Evolutionary conservation across 2,113 vertebrate species (phyloP).

Genomic region (Salminus brasiliensis): DNA sequence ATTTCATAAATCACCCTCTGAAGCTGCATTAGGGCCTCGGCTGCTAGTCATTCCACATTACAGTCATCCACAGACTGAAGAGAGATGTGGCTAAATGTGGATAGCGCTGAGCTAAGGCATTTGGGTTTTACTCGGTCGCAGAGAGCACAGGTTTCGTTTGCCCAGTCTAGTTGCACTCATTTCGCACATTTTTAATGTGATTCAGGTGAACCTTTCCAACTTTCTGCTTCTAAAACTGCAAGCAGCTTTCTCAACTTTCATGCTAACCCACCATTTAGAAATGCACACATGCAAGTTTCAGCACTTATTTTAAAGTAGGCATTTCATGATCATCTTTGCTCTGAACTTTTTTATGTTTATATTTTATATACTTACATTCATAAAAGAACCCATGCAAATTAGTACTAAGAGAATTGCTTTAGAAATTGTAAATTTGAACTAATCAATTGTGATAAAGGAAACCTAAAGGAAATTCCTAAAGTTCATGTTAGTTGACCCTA

Average conservation of each 20-base stretch:
- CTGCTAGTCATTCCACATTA: constrained; percentile 65
- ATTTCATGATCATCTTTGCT: background rate
- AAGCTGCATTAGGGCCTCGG: constrained; percentile 63
- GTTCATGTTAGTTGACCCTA: too few relatives aligned
- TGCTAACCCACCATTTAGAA: background rate
- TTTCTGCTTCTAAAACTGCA: constrained; percentile 2
- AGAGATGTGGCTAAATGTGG: constrained; percentile 26
- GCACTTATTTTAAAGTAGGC: background rate
- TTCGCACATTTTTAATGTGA: constrained; percentile 25
- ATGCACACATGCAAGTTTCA: too few relatives aligned
- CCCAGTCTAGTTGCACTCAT: constrained; percentile 3
- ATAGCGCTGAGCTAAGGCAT: constrained; percentile 25
- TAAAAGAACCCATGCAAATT: too few relatives aligned
- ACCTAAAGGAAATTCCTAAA: too few relatives aligned
- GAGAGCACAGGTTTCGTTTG: background rate
- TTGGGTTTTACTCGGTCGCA: background rate
- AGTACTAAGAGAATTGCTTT: too few relatives aligned
- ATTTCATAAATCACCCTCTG: constrained; percentile 72
- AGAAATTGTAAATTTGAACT: too few relatives aligned
- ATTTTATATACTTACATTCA: too few relatives aligned
- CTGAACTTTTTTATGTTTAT: background rate
- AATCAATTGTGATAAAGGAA: too few relatives aligned
- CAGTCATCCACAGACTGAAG: constrained; percentile 55
- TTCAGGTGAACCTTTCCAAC: background rate
- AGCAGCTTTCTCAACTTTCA: background rate